phyloP scores from a whole-genome alignment of 2,113 vertebrate species.

The Natator depressus region DNA sequence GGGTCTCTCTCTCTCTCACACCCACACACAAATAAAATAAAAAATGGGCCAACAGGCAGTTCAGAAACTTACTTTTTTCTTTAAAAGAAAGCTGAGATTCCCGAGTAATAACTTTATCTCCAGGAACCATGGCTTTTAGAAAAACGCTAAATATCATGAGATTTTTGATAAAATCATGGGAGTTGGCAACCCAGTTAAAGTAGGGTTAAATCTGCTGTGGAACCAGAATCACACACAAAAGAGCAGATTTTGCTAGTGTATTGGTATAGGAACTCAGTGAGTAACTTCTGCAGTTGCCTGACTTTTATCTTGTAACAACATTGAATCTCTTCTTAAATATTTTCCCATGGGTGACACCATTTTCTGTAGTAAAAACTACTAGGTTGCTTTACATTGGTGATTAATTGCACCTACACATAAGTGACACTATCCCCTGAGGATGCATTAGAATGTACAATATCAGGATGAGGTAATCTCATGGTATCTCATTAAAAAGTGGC shows the following conservation, averaged over 20 bases:
- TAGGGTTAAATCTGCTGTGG: background rate
- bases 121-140: background rate
- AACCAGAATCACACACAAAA: background rate
- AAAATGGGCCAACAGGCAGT: no score
- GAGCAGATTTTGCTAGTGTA: background rate
- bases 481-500: background rate
- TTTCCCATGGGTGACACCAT: no score
- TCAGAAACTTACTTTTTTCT: background rate
- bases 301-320: background rate
- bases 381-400: background rate
- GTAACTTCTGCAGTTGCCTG: background rate
- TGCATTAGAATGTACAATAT: rapidly evolving
- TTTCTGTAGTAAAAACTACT: rapidly evolving
- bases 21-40: no score
- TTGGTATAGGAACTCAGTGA: background rate
- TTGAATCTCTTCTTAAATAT: background rate
- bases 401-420: rapidly evolving
- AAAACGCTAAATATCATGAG: background rate
- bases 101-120: background rate
- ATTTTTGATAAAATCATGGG: background rate
- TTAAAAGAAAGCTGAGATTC: background rate
- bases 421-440: no score
- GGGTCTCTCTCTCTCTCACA: no score
- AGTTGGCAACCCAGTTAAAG: background rate
- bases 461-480: background rate